Base-by-base conservation (phyloP, 2,113 vertebrate species). In the Ageneiosus marmoratus region DNA sequence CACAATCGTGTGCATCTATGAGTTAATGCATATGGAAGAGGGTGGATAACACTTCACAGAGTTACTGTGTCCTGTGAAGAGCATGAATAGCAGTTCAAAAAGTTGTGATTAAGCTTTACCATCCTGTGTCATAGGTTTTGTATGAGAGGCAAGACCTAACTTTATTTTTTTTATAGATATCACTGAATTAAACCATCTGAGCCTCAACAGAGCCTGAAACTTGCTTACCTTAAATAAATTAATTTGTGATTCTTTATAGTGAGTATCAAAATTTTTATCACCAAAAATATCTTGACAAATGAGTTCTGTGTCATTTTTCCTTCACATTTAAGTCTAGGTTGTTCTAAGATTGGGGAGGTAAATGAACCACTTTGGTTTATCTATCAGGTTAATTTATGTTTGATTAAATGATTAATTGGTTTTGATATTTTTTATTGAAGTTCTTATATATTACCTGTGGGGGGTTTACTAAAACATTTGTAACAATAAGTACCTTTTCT, bases 341-440 rank as follows among this genome's bases (percentile, higher is more conserved):
- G 20, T 7, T 67, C 0, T 34, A 20, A 67, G 27, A 65, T 34
- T 65, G 29, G 29, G 62, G 34, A 65, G 16, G 15, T 65, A 65
- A 20, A 65, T 65, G 16, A 65, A 16, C 62, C 62, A 65, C 62
- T 65, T 70, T 67, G 51, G 82, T 88, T 87, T 91, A 90, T 92
- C 91, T 89, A 91, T 91, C 87, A 83, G 80, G 90, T 89, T 89
- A 92, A 70, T 83, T 77, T 70, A 34, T 24, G 2, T 46, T 55
- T 41, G 37, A 41, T 41, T 41, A 41, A 41, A 41, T 5, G 37
- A 41, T 41, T 41, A 27, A 41, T 67, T 37, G 87, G 90, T 91
- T 87, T 83, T 87, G 63, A 5, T 83, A 90, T 90, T 90, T 90
- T 91, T 90, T 78, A 89, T 85, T 91, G 5, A 16, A 48, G 27